Evolutionary conservation across 2,888 invertebrate genomes (phyloP), one percentile per base, ranked within the genome.

Genomic region (Nasonia oneida): DNA sequence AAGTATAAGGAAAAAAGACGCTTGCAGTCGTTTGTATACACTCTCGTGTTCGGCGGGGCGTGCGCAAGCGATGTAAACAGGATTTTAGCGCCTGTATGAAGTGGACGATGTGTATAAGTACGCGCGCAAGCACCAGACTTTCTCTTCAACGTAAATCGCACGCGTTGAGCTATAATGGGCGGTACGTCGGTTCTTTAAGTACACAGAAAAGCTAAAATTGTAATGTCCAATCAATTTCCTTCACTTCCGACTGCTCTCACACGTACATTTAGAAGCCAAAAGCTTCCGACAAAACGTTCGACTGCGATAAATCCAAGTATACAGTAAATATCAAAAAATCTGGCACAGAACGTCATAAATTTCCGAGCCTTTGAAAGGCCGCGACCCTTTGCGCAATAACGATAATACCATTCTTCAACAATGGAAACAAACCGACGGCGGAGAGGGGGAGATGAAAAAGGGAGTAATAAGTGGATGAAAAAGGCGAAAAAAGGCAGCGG

Each of bases 361-460:
- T 73, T 12, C 39, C n/a, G n/a, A n/a, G 42, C 23, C 33, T n/a
- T 67, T 67, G 67, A 67, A 67, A 29, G 67, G 33, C 14, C 67
- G 37, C 33, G 57, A 61, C n/a, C 42, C 50, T 79, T 57, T 70
- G 73, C 50, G 73, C 78, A 83, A 61, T 53, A 85, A 47, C 71
- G 39, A 37, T 74, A 64, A 79, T 73, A 78, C 84, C 67, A 79
- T 79, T 79, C 50, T 14, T 67, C 70, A 50, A 81, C 80, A 85
- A 80, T 75, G 37, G 67, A 61, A 76, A 81, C 83, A 77, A 76
- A n/a, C 39, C 33, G 53, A 15, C 29, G 18, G 47, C 2, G 80
- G 47, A 33, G 23, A 81, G 15, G 42, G 71, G 1, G 29, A 64
- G 18, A 75, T 1, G 61, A 74, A 77, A 79, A 64, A 10, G 70